A percentile compares a stretch with the other conserved stretches of the same genome.
Evolutionary conservation across 2,797 vertebrate species (phyloP).

Genomic region (Eremophila alpestris): DNA sequence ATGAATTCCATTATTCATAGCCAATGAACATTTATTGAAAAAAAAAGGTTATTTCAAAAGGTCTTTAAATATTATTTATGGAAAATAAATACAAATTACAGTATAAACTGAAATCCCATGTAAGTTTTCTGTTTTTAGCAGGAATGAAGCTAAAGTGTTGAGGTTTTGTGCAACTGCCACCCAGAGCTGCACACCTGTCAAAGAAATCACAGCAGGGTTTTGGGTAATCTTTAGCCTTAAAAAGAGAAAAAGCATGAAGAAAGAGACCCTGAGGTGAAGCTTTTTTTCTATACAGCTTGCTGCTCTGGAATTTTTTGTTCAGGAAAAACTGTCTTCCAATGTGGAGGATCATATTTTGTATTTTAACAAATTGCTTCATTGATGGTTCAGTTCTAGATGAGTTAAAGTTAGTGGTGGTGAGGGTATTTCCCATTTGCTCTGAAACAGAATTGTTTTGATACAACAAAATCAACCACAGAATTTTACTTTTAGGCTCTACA

Average conservation of each 20-base stretch:
- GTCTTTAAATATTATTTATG: neutral
- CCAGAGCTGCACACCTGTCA: neutral
- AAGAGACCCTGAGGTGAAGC: neutral
- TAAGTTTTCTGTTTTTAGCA: neutral
- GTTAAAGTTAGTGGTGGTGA: neutral
- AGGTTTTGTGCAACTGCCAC: neutral
- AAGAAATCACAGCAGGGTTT: neutral
- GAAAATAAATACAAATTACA: neutral
- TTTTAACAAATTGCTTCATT: neutral
- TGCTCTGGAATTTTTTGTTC: neutral
- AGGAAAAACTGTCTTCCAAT: neutral
- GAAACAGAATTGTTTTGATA: neutral
- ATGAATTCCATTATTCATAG: neutral
- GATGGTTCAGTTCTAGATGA: neutral
- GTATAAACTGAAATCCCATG: neutral
- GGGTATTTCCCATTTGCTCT: neutral
- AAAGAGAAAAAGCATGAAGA: neutral
- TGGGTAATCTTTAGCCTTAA: neutral
- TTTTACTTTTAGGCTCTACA: neutral
- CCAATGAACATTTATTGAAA: neutral
- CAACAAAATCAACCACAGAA: neutral
- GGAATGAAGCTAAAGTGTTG: neutral
- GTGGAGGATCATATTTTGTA: neutral
- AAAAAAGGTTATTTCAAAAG: neutral
- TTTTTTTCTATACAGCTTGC: neutral